phyloP scores from a whole-genome alignment of 64 coral and sea anemone genomes.

The Porites australiensis region DNA sequence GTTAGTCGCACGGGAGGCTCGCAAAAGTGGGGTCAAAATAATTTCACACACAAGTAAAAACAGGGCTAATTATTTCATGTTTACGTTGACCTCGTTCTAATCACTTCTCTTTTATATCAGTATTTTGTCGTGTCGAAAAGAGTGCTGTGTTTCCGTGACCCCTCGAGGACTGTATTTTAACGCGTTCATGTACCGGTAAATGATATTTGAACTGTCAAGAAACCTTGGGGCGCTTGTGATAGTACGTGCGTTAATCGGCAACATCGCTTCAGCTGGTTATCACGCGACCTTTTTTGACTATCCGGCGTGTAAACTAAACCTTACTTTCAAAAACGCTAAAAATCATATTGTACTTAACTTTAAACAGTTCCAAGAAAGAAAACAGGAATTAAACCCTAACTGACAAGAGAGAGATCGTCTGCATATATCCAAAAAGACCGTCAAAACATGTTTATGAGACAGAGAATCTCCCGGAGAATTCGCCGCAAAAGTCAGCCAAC shows the following conservation, averaged over 20 bases:
- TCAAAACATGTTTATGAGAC: too few species aligned
- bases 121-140: not conserved
- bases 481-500: too few species aligned
- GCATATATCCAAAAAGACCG: too few species aligned
- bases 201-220: conserved; percentile 20
- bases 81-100: too few species aligned
- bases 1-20: not conserved
- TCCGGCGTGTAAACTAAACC: not conserved
- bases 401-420: too few species aligned
- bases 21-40: not conserved
- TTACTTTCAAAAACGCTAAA: too few species aligned
- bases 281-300: not conserved
- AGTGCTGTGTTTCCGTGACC: not conserved
- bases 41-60: not conserved
- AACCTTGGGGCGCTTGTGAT: conserved; percentile 27
- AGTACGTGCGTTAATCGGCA: not conserved
- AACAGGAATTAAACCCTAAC: too few species aligned
- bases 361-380: not conserved
- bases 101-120: not conserved
- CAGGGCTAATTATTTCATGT: not conserved
- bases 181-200: conserved; percentile 2
- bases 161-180: not conserved
- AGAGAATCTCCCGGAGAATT: too few species aligned
- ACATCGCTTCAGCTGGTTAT: not conserved
- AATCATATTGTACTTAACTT: too few species aligned